Evolutionary conservation across 2,797 vertebrate genomes (phyloP).

Genomic region (Huso huso): DNA sequence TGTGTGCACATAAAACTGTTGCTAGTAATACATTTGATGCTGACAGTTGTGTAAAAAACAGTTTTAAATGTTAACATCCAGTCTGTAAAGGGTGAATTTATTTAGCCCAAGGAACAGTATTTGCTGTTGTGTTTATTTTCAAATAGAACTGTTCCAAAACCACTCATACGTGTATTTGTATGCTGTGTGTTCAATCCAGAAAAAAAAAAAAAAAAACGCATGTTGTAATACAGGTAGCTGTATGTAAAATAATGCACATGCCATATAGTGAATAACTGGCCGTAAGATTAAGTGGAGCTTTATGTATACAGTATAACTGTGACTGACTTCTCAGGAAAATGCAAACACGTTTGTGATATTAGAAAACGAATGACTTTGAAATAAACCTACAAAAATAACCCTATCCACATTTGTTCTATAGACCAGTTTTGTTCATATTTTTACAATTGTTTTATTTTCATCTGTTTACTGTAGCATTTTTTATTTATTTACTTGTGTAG

Average conservation of each 20-base stretch:
- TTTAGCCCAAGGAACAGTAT: no score
- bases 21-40: no score
- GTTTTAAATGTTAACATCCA: no score
- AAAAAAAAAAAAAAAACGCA: neutral
- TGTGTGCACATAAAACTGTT: no score
- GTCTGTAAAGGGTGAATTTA: no score
- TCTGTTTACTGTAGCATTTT: no score
- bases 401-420: no score
- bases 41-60: no score
- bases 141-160: neutral
- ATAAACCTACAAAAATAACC: conserved; percentile 10
- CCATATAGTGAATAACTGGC: neutral
- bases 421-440: no score
- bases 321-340: conserved; percentile 16
- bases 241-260: conserved; percentile 4
- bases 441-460: no score
- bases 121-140: no score
- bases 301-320: conserved; percentile 8
- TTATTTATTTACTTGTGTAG: no score
- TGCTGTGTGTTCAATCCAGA: neutral
- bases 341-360: conserved; percentile 10
- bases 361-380: conserved; percentile 7
- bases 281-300: neutral
- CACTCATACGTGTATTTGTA: neutral
- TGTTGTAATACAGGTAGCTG: neutral